Base-by-base conservation (phyloP, 2,888 invertebrate species). In the Trichopria drosophilae region DNA sequence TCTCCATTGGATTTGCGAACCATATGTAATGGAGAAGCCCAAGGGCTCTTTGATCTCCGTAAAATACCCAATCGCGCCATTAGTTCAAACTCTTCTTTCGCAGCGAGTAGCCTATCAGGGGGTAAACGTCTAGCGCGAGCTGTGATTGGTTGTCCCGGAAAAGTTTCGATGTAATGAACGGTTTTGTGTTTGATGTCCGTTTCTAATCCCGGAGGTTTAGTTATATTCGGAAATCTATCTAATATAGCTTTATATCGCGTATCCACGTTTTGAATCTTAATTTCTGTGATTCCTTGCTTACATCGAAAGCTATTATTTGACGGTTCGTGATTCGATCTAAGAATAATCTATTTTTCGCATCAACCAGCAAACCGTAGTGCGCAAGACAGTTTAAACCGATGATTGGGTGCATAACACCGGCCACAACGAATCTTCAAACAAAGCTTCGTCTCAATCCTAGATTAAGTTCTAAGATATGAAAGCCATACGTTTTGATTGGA, bases 21-120 rank as follows among this genome's bases (percentile, higher is more conserved):
- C 19, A 68, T 36, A 45, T 69, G 71, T 0, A 77, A 55, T 2
- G 73, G 76, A 24, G 67, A 71, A 0, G 75, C 60, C 75, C 73
- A 77, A 3, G 59, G 50, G 24, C 72, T 73, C 4, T 67, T 67
- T 0, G 75, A 76, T 0, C 72, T 76, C 5, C 74, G 59, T 15
- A 72, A 71, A 4, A 76, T 74, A 0, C 75, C 77, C 23, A 65
- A 52, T 16, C 75, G 62, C 13, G 66, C 47, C 69, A 75, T 66
- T 0, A 34, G 5, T 1, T 56, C 28, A 52, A 75, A 73, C 42
- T 73, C 70, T 3, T 59, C 48, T 43, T 65, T 69, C 0, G 69
- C 71, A 4, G 59, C 60, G 2, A 35, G 19, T 10, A 70, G 65
- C n/a, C 64, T 60, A 4, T 71, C 67, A 0, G 68, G 70, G 1